Evolutionary conservation across 2,797 vertebrate genomes (phyloP).

Genomic region (Dipus sagitta): DNA sequence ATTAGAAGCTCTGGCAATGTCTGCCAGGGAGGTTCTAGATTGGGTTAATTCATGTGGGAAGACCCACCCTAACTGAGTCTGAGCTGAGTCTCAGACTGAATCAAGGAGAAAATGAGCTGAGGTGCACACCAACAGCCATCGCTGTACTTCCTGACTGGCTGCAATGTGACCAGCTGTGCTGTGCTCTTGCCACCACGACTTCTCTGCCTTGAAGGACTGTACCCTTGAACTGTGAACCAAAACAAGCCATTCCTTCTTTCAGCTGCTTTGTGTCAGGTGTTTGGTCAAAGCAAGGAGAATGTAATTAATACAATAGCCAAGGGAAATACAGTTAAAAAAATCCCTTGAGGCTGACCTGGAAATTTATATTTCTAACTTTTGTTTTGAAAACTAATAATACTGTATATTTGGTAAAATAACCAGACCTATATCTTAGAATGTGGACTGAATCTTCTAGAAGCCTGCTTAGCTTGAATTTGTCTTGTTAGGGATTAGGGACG

Average conservation of each 20-base stretch:
- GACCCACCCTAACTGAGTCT: too few species aligned
- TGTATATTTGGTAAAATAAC: conserved; percentile 12
- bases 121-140: not conserved
- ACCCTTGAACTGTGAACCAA: too few species aligned
- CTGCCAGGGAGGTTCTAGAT: not conserved
- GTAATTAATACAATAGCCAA: not conserved
- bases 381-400: conserved; percentile 53
- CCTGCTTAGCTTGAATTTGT: not conserved
- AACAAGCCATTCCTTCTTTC: too few species aligned
- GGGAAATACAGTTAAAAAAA: not conserved
- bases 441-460: not conserved
- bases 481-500: conserved; percentile 28
- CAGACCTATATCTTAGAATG: not conserved
- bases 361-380: conserved; percentile 43
- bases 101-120: not conserved
- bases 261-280: too few species aligned
- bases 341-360: conserved; percentile 14
- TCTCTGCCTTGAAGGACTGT: too few species aligned
- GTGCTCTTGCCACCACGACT: too few species aligned
- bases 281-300: too few species aligned
- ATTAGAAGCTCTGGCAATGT: not conserved
- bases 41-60: not conserved
- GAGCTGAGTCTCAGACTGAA: not conserved
- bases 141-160: not conserved
- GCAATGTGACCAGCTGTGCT: too few species aligned